phyloP scores from a whole-genome alignment of 2,888 invertebrate genomes.

The Tipula confusa region DNA sequence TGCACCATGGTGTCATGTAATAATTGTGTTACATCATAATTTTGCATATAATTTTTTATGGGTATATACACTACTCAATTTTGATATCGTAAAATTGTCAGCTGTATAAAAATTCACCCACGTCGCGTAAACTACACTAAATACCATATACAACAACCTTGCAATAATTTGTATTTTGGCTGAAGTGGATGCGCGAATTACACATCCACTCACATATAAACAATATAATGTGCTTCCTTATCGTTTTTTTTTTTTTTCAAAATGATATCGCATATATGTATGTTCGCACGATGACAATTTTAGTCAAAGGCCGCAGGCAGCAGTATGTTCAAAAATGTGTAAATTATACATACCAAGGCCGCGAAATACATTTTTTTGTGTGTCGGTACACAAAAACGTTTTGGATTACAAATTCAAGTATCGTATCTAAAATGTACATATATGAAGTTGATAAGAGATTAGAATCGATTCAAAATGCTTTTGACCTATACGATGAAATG shows the following conservation, averaged over 20 bases:
- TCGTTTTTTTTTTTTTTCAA: neutral
- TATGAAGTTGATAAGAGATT: constrained; percentile 12
- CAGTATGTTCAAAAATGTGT: neutral
- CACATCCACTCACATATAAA: too few relatives aligned
- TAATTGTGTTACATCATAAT: neutral
- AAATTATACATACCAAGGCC: neutral
- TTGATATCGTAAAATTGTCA: neutral
- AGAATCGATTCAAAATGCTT: neutral
- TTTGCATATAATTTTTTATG: neutral
- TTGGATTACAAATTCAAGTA: neutral
- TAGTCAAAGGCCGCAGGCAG: neutral
- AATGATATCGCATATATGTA: too few relatives aligned
- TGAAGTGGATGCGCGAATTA: neutral
- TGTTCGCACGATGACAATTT: neutral
- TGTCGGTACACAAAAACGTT: neutral
- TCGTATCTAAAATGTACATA: neutral
- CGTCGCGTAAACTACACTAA: neutral
- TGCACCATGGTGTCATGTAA: neutral
- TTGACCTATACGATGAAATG: neutral
- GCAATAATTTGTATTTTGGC: neutral
- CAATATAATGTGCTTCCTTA: neutral
- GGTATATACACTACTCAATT: neutral
- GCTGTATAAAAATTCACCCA: neutral
- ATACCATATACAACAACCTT: neutral
- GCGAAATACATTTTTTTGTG: neutral